phyloP scores from a whole-genome alignment of 2,113 vertebrate species.

The Poecilia latipinna region DNA sequence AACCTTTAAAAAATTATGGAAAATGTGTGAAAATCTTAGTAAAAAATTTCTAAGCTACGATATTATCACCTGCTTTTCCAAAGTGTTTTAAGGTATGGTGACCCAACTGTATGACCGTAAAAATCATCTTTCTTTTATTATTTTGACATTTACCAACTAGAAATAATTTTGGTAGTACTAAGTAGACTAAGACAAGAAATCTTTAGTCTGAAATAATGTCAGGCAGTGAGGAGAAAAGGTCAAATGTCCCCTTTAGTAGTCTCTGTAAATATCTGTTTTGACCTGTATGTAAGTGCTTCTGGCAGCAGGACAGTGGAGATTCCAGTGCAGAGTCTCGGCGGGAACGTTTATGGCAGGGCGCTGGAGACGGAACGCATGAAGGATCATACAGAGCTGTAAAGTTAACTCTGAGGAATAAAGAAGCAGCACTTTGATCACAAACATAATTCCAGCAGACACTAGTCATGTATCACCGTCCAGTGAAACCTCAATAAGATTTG shows the following conservation, averaged over 20 bases:
- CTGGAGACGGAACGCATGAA: not conserved
- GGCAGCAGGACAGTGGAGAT: not conserved
- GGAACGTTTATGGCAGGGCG: not conserved
- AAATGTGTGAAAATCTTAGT: no score
- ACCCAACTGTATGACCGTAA: not conserved
- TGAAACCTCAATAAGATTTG: slow-evolving; percentile 31
- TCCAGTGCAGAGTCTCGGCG: not conserved
- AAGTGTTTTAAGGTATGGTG: no score
- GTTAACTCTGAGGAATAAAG: not conserved
- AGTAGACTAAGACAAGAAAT: not conserved
- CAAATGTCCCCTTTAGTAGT: not conserved
- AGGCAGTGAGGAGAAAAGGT: not conserved
- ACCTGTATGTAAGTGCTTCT: not conserved
- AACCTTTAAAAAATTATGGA: no score
- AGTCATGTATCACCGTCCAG: slow-evolving; percentile 12
- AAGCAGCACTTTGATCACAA: not conserved
- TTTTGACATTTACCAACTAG: not conserved
- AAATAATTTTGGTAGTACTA: not conserved
- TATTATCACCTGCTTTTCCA: no score
- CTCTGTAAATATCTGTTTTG: not conserved
- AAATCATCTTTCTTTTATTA: not conserved
- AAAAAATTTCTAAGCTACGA: no score
- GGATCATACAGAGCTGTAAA: slow-evolving; percentile 2
- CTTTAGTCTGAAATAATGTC: not conserved
- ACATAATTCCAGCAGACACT: slow-evolving; percentile 20